Evolutionary conservation across 2,888 invertebrate genomes (phyloP), one percentile per base, ranked within the genome.

Genomic region (Ophioninae sp.): DNA sequence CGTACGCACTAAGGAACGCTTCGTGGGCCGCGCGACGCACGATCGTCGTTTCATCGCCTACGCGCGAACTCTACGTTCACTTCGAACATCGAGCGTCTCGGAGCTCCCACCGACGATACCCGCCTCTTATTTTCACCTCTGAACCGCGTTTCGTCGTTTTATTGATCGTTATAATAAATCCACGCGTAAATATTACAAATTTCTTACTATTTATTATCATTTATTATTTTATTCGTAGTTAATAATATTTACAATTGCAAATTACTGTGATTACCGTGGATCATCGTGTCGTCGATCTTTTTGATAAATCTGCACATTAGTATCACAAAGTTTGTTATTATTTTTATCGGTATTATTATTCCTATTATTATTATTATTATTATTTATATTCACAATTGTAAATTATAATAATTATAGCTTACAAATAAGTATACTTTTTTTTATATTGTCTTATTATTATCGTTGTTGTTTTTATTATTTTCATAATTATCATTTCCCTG

Each of bases 41-140:
- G 82, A 86, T 84, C 84, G 74, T 86, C 83, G 81, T 81, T 77
- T 76, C 73, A 74, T 83, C 83, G 83, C 83, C 86, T 75, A 86
- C 79, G 79, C 77, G 61, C 67, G 7, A 72, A 50, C 50, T 13
- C 3, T 70, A 62, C 79, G 59, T 76, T 68, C 70, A 56, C 75
- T 76, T 61, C 39, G 70, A 44, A 30, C 50, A 13, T 39, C 64
- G 64, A 57, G 76, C 74, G 57, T 50, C 75, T 50, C 44, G 44
- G 13, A 13, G 44, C 44, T 10, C 44, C 13, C 44, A 5, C 13
- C 30, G 30, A 30, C 30, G 30, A 30, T 30, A 30, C 30, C 30
- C 50, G 50, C 50, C 50, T 50, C 50, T 50, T 64, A 41, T 72
- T 44, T 50, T 56, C n/a, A 41, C 79, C 67, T 67, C 68, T 79